Evolutionary conservation across 1,140 invertebrate species (phyloP).

Genomic region (Rhyzopertha dominica): DNA sequence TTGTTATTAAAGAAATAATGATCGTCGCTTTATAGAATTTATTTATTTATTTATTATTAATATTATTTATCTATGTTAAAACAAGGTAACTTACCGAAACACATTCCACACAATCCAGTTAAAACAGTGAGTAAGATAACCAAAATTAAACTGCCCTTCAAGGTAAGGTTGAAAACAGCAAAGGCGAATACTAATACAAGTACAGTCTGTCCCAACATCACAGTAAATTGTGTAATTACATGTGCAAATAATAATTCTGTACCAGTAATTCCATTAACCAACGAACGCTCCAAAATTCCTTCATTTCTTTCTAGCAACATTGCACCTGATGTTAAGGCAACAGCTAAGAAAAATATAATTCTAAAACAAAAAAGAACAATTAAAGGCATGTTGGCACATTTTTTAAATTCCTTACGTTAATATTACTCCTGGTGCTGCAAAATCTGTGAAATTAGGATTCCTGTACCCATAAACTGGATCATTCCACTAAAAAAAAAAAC

Average conservation of each 20-base stretch:
- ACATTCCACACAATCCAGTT: conserved; percentile 89
- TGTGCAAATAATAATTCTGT: conserved; percentile 77
- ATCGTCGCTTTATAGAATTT: too few relatives aligned
- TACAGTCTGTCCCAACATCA: conserved; percentile 79
- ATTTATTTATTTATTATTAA: neutral
- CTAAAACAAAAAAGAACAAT: conserved; percentile 49
- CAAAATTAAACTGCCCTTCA: conserved; percentile 69
- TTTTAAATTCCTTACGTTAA: conserved; percentile 61
- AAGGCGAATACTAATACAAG: conserved; percentile 81
- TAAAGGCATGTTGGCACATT: neutral
- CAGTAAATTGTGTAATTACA: conserved; percentile 79
- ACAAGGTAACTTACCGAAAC: conserved; percentile 56
- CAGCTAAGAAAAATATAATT: conserved; percentile 91
- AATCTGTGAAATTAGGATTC: conserved; percentile 88
- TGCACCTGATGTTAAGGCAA: conserved; percentile 87
- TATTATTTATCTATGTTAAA: conserved; percentile 1
- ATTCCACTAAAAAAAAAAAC: conserved; percentile 49
- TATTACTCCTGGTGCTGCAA: conserved; percentile 92
- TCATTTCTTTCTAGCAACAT: conserved; percentile 90
- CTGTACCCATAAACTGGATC: conserved; percentile 72
- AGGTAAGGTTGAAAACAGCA: conserved; percentile 73
- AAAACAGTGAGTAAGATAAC: conserved; percentile 74
- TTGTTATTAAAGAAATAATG: too few relatives aligned
- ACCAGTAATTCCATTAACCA: conserved; percentile 69
- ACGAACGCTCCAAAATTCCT: conserved; percentile 80